Percentiles rank a stretch among this genome's conserved stretches.
These are phyloP conservation scores for Tapera naevia DNA, from an alignment of 2,797 vertebrate species.

Conservation along the genomic window DNA sequence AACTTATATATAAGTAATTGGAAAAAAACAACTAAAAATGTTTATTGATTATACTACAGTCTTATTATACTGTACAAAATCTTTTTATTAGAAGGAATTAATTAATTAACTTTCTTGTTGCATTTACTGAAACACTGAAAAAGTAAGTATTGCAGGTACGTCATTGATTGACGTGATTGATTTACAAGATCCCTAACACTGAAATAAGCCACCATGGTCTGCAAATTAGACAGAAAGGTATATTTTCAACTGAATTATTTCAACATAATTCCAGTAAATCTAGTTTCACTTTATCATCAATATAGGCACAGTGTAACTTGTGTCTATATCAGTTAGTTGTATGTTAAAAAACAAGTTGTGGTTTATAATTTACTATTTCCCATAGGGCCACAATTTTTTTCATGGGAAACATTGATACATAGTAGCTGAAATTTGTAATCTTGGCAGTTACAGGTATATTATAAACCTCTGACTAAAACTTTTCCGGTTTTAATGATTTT, in stretches of 20 bases:
- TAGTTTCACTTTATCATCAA: neutral
- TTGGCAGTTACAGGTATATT: neutral
- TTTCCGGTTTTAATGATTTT: neutral
- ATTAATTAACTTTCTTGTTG: neutral
- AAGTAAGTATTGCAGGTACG: neutral
- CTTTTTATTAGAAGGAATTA: neutral
- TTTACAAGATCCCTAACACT: neutral
- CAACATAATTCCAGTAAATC: neutral
- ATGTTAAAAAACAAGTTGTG: neutral
- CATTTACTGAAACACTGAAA: neutral
- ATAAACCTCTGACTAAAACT: neutral
- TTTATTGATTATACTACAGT: neutral
- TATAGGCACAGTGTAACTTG: neutral
- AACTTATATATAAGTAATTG: neutral
- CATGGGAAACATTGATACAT: neutral
- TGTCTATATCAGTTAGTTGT: neutral
- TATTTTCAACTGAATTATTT: neutral
- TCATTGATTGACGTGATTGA: neutral
- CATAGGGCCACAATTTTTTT: neutral
- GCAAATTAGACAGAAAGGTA: neutral
- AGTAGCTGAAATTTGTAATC: neutral
- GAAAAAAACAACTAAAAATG: neutral
- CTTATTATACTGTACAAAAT: neutral
- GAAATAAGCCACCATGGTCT: neutral
- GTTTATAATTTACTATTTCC: neutral